A percentile compares a stretch with the other conserved stretches of the same genome.
Evolutionary conservation across 2,888 invertebrate genomes (phyloP).

Genomic region (Therioaphis trifolii): DNA sequence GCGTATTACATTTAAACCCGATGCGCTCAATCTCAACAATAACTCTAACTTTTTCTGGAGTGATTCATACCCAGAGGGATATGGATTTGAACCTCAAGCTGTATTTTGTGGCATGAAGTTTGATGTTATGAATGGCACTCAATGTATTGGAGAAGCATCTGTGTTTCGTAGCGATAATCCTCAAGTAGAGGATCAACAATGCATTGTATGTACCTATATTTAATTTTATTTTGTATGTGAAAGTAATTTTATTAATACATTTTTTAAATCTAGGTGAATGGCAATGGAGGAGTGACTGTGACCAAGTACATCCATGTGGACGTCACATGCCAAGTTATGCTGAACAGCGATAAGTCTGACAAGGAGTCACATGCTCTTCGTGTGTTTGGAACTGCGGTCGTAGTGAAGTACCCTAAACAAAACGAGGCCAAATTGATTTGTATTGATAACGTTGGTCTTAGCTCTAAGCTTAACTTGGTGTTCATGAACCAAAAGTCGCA

Average conservation of each 20-base stretch:
- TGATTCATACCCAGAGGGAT: constrained; percentile 79
- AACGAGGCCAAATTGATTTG: constrained; percentile 72
- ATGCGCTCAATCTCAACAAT: constrained; percentile 71
- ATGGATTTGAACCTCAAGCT: constrained; percentile 77
- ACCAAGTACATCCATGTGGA: constrained; percentile 78
- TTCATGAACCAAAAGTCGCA: constrained; percentile 77
- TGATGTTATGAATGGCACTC: constrained; percentile 74
- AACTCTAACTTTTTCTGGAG: constrained; percentile 80
- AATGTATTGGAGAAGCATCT: constrained; percentile 75
- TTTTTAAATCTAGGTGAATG: constrained; percentile 65
- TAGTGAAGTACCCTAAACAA: constrained; percentile 73
- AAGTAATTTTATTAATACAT: neutral
- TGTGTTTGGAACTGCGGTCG: constrained; percentile 76
- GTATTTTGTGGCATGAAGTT: constrained; percentile 78
- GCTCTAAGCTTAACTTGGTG: constrained; percentile 76
- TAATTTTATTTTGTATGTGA: neutral
- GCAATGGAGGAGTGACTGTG: constrained; percentile 70
- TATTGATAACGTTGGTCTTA: constrained; percentile 77
- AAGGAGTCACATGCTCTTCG: constrained; percentile 73
- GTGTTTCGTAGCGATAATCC: constrained; percentile 78
- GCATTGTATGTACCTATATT: constrained; percentile 70
- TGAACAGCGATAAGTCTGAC: constrained; percentile 67
- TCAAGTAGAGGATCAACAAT: constrained; percentile 76
- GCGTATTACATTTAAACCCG: constrained; percentile 78
- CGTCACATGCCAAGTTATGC: constrained; percentile 76